Evolutionary conservation across 1,140 invertebrate species (phyloP).

Genomic region (Zaprionus taronus): DNA sequence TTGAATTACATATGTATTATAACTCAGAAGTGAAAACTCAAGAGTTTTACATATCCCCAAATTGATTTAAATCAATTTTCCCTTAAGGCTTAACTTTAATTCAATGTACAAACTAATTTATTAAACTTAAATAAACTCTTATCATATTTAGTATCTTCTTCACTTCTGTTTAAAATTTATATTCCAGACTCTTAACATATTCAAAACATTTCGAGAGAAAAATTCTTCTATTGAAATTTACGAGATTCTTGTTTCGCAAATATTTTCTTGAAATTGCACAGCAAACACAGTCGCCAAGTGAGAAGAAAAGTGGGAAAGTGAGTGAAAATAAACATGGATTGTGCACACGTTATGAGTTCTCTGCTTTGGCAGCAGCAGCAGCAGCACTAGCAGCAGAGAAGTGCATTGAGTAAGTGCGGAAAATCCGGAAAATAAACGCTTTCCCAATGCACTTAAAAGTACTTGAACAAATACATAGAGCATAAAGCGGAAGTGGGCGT

Average conservation of each 20-base stretch:
- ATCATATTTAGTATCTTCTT: background rate
- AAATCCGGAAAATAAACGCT: conserved; percentile 78
- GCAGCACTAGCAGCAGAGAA: background rate
- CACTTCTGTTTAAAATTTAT: background rate
- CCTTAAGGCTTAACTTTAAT: too few relatives aligned
- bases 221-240: background rate
- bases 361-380: background rate
- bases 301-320: background rate
- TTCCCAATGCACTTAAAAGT: conserved; percentile 75
- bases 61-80: too few relatives aligned
- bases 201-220: background rate
- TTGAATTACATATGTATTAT: too few relatives aligned
- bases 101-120: too few relatives aligned
- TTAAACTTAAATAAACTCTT: too few relatives aligned
- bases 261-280: background rate
- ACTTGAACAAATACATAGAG: conserved; percentile 64
- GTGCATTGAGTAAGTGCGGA: conserved; percentile 46
- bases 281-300: background rate
- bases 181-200: background rate
- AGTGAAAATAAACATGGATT: conserved; percentile 18
- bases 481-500: conserved; percentile 16
- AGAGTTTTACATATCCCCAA: too few relatives aligned
- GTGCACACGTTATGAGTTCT: conserved; percentile 23
- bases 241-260: conserved; percentile 7
- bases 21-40: too few relatives aligned